Base-by-base conservation (phyloP, 2,113 vertebrate species). In the Actenoides hombroni region DNA sequence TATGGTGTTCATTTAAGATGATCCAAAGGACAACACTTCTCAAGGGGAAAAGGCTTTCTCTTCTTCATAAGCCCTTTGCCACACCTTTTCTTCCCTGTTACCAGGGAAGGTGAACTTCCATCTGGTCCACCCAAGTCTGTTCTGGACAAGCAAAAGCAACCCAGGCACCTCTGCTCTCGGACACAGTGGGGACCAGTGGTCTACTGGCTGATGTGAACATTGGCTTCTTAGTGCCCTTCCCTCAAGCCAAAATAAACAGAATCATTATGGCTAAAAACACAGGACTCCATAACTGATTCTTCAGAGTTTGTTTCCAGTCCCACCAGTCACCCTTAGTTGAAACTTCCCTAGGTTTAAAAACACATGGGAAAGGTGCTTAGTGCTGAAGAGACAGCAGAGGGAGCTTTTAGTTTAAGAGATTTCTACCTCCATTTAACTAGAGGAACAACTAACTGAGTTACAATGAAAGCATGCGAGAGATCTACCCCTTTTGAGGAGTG, bases 381-480 rank as follows among this genome's bases (percentile, higher is more conserved):
- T 54, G 69, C 70, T 51, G 67, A 83, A 44, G 37, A 59, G 57
- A 92, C 94, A 97, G 81, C 40, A 94, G 92, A 95, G 88, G 96
- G 94, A 95, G 91, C 92, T 87, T 95, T 89, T 9, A 40, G 53
- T 69, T 86, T 79, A 79, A 84, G 57, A 89, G 48, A 89, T 33
- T 82, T 87, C 60, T 26, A 86, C 24, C n/a, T 90, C 87, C n/a
- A 37, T 18, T 54, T 71, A 91, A 86, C 24, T 4, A 49, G 40
- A 57, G 8, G 9, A 92, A 63, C 56, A 77, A 51, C 7, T 63
- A 59, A 82, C 1, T 44, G 61, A 33, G 16, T 28, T 69, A 24
- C 8, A 79, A 49, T 19, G 49, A 67, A 88, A 78, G n/a, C 64
- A 67, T 0, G 1, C 44, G 33, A 84, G 37, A 5, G 7, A 76